Percentiles rank a stretch among this genome's conserved stretches.
These are phyloP conservation scores for Apodemia duryi DNA, from an alignment of 2,888 invertebrate species.

Conservation along the genomic window DNA sequence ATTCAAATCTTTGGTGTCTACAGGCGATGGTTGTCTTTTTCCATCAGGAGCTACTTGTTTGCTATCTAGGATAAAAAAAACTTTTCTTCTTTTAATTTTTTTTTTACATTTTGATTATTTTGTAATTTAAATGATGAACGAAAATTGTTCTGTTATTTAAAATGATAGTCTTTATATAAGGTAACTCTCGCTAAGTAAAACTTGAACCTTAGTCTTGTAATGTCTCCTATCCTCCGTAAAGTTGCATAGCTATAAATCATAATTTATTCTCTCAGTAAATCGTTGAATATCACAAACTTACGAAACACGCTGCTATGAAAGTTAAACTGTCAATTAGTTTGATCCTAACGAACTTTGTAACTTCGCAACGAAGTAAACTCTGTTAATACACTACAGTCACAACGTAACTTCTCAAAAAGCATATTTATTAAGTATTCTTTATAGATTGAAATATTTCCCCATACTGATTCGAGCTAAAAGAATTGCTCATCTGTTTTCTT, in stretches of 20 bases:
- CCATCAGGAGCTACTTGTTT: too few species aligned
- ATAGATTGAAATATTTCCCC: too few species aligned
- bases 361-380: slow-evolving; percentile 4
- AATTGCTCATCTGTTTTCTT: not conserved
- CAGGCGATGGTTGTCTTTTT: too few species aligned
- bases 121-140: too few species aligned
- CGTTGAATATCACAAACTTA: not conserved
- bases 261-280: not conserved
- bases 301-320: not conserved
- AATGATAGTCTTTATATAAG: too few species aligned
- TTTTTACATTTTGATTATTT: too few species aligned
- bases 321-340: slow-evolving; percentile 13
- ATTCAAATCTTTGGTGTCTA: too few species aligned
- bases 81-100: too few species aligned
- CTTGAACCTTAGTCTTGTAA: too few species aligned
- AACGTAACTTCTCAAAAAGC: not conserved
- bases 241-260: not conserved
- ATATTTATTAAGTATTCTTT: not conserved
- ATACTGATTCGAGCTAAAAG: not conserved
- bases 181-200: not conserved
- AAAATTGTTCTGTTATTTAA: too few species aligned
- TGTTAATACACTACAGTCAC: not conserved
- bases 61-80: too few species aligned
- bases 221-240: not conserved
- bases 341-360: not conserved